phyloP scores from a whole-genome alignment of 2,113 vertebrate genomes.

The Rhegmatorhina hoffmannsi region DNA sequence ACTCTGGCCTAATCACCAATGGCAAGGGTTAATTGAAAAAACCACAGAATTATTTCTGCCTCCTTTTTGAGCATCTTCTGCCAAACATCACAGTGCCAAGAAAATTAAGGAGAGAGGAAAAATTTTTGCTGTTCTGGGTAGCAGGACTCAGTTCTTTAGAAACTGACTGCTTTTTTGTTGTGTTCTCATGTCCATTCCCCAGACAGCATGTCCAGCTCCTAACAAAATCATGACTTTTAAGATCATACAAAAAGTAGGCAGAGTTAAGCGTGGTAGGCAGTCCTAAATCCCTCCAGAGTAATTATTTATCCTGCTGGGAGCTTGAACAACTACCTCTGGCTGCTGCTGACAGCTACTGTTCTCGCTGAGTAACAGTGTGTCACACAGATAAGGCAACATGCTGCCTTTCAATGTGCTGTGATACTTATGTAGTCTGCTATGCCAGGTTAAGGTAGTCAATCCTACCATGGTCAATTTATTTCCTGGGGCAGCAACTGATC shows the following conservation, averaged over 20 bases:
- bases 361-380: not conserved
- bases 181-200: not conserved
- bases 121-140: not conserved
- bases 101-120: not conserved
- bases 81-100: not conserved
- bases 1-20: not conserved
- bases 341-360: not conserved
- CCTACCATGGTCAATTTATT: not conserved
- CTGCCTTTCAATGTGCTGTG: not conserved
- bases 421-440: not conserved
- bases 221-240: not conserved
- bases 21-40: not conserved
- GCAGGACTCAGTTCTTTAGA: not conserved
- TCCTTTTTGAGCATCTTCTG: not conserved
- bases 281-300: not conserved
- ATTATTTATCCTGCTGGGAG: not conserved
- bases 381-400: not conserved
- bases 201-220: not conserved
- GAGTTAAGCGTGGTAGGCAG: not conserved
- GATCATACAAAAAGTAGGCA: not conserved
- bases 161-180: not conserved
- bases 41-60: not conserved
- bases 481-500: not conserved
- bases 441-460: not conserved
- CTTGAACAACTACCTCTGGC: not conserved